Percentiles rank a stretch among this genome's conserved stretches.
Conservation (phyloP, 1,140 invertebrate species). For the Mamestra configurata region DNA sequence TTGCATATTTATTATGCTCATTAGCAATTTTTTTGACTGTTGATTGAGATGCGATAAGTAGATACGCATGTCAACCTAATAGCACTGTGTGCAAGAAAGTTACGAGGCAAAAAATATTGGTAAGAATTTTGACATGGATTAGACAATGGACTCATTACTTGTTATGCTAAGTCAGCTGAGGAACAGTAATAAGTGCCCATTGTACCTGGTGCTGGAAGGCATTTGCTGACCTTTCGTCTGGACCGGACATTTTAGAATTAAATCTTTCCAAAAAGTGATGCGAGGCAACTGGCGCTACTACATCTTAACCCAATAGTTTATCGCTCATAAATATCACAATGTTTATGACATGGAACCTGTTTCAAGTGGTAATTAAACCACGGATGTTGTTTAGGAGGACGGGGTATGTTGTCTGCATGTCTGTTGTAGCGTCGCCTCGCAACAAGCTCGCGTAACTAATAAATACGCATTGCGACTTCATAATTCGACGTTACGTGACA, state of each 20-base stretch:
- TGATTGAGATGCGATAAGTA: conserved; percentile 23
- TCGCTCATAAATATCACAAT: background rate
- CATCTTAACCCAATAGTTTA: background rate
- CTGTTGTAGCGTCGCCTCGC: conserved; percentile 19
- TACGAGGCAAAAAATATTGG: background rate
- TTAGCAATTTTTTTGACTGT: conserved; percentile 13
- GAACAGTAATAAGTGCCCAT: background rate
- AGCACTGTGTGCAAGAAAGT: conserved; percentile 23
- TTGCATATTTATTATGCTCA: conserved; percentile 42
- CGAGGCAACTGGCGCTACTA: no score
- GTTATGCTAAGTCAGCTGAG: background rate
- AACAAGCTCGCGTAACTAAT: conserved; percentile 68
- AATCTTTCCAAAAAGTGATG: background rate
- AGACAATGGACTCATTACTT: background rate
- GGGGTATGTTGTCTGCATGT: conserved; percentile 39
- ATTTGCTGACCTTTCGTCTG: background rate
- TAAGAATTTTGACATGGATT: conserved; percentile 7
- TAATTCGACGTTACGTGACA: conserved; percentile 81
- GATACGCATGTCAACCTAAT: conserved; percentile 20
- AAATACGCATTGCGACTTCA: conserved; percentile 72
- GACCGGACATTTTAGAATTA: background rate
- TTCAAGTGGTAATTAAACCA: background rate
- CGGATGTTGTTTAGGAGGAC: conserved; percentile 1
- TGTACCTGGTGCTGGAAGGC: background rate
- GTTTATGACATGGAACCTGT: background rate